Base-by-base conservation (phyloP, 1,140 invertebrate genomes). In the Gerris buenoi region DNA sequence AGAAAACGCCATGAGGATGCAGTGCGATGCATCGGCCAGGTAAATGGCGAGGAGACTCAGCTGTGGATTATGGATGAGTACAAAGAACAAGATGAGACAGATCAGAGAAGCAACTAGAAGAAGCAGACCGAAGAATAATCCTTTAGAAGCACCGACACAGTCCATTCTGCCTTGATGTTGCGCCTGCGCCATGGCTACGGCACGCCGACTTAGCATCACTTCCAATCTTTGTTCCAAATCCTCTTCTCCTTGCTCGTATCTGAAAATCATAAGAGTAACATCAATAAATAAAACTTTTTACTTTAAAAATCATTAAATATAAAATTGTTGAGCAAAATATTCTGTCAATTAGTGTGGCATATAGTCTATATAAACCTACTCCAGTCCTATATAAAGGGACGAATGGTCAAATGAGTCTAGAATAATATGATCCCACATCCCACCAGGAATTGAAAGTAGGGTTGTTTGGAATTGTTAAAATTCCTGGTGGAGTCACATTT, bases 31-130 rank as follows among this genome's bases (percentile, higher is more conserved):
- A 76, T 95, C 92, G 25, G 90, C 91, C 67, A 95, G 80, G 73
- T 93, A 93, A 71, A 94, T 91, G 56, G 92, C 92, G 64, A 94
- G 78, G 64, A 89, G 79, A 70, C 87, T 86, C 69, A 91, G 81
- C 70, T 89, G 82, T 46, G 86, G 83, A 74, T 92, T 88, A 76
- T 87, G 88, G 69, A 95, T 90, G 68, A 95, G 81, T 33, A 95
- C 92, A 79, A 95, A 95, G 86, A 95, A 96, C 27, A 95, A 84
- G 71, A 95, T 95, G 74, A 95, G 80, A 76, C 91, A 95, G 75
- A 95, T 95, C 59, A 95, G 81, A 2, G 91, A 91, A n/a, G 88
- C 90, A 28, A 95, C 92, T 65, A 95, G 80, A 56, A 94, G 83
- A 23, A 96, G 83, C 22, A 95, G 84, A 68, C 92, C 93, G 77